These are phyloP conservation scores for Barbus barbus DNA, from an alignment of 2,113 vertebrate genomes.

Conservation along the genomic window DNA sequence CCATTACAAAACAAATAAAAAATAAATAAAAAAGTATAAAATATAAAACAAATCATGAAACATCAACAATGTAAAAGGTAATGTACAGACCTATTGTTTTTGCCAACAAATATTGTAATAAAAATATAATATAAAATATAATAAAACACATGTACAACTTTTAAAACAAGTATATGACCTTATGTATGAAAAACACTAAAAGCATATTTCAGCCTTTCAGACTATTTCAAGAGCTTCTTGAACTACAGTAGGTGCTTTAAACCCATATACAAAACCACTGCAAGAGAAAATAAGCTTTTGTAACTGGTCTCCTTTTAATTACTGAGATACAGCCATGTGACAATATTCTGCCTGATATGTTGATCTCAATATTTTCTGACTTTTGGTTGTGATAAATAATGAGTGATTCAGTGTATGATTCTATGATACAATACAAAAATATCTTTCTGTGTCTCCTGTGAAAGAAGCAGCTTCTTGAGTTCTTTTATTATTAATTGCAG, in stretches of 20 bases:
- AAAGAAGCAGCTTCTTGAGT: conserved; percentile 4
- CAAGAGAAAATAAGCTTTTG: neutral
- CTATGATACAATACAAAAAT: neutral
- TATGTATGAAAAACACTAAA: no score
- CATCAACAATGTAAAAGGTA: neutral
- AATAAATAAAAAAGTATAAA: no score
- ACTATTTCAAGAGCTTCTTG: neutral
- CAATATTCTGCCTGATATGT: neutral
- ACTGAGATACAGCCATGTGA: neutral
- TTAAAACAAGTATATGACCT: no score
- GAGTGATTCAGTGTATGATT: neutral
- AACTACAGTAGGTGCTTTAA: neutral
- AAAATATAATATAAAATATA: neutral
- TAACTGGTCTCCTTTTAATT: neutral
- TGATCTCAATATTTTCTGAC: neutral
- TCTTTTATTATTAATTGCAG: neutral
- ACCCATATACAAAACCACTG: neutral
- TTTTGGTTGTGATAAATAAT: neutral
- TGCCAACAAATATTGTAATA: neutral
- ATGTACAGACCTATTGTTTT: neutral
- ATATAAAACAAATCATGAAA: neutral
- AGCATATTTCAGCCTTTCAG: no score
- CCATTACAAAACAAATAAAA: neutral
- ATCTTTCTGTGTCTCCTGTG: neutral
- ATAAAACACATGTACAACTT: neutral